phyloP scores from a whole-genome alignment of 1,140 invertebrate species.

The Scylla paramamosain region DNA sequence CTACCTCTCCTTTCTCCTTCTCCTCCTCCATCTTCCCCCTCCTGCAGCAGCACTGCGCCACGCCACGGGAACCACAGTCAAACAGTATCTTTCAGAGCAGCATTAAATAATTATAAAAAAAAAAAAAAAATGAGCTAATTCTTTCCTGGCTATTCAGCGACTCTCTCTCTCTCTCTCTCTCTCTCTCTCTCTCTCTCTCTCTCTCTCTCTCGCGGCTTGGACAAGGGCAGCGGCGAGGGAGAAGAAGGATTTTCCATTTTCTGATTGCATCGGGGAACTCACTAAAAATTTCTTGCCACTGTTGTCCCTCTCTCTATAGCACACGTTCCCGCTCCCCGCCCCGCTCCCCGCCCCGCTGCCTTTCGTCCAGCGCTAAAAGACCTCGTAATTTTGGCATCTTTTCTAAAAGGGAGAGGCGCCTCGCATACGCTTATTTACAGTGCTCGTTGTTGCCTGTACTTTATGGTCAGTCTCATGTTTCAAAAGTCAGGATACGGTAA shows the following conservation, averaged over 20 bases:
- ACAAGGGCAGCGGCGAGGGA: not conserved
- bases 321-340: not conserved
- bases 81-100: not conserved
- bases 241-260: not conserved
- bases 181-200: conserved; percentile 43
- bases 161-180: not conserved
- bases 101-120: not conserved
- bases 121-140: not conserved
- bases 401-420: not conserved
- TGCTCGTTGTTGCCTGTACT: no score
- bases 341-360: no score
- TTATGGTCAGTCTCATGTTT: not conserved
- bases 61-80: not conserved
- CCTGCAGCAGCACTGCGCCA: no score
- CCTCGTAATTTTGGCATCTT: conserved; percentile 10
- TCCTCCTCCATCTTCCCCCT: no score
- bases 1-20: not conserved
- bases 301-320: not conserved
- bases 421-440: no score
- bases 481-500: not conserved
- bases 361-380: not conserved
- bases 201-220: not conserved
- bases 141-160: not conserved
- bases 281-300: not conserved
- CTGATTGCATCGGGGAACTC: not conserved